Conservation (phyloP, 2,113 vertebrate genomes). For the Cnemophilus loriae region DNA sequence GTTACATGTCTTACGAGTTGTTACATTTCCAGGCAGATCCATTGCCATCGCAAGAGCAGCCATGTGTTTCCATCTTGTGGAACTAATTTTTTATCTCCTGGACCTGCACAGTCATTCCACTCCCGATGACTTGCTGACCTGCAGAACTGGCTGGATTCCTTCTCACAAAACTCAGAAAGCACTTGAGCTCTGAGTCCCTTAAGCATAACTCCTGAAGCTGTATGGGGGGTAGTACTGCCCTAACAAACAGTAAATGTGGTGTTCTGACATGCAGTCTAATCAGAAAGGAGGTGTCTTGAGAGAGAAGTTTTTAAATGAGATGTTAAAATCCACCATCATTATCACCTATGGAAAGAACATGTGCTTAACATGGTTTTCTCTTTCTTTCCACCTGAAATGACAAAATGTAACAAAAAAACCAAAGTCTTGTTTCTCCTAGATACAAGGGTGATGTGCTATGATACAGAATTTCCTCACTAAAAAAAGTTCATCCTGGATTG, state of each 20-base stretch:
- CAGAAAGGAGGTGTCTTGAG: neutral
- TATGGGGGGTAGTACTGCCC: neutral
- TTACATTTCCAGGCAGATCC: conserved; percentile 12
- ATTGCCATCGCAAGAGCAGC: neutral
- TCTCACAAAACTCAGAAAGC: neutral
- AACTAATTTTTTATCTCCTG: neutral
- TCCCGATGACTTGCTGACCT: neutral
- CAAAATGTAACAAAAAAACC: neutral
- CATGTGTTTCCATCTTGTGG: neutral
- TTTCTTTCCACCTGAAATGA: neutral
- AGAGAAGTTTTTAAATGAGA: neutral
- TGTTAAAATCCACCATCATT: neutral
- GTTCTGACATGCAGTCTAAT: neutral
- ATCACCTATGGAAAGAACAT: neutral
- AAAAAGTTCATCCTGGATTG: accelerated
- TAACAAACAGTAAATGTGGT: neutral
- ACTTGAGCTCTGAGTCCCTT: neutral
- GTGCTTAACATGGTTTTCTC: neutral
- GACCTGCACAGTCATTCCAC: neutral
- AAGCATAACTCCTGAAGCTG: neutral
- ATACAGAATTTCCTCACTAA: neutral
- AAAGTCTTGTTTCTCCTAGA: neutral
- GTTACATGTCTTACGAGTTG: neutral
- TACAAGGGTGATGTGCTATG: neutral
- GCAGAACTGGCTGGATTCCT: neutral